Evolutionary conservation across 2,797 vertebrate species (phyloP).

Genomic region (Lithobates sylvaticus): DNA sequence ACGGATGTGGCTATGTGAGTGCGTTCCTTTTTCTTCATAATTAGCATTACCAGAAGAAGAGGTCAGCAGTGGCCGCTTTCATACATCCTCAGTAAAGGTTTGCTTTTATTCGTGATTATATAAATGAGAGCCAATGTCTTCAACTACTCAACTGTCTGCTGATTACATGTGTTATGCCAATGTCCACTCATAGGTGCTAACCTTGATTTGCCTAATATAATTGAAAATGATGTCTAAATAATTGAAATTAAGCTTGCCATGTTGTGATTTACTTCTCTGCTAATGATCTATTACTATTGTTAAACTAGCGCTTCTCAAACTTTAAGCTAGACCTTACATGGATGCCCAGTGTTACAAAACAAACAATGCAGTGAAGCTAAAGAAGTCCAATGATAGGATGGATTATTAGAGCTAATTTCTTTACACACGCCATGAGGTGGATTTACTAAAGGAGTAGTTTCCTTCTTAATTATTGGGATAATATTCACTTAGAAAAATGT

Average conservation of each 20-base stretch:
- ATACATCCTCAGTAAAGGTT: not conserved
- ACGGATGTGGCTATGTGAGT: no score
- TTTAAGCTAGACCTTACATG: not conserved
- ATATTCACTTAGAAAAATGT: no score
- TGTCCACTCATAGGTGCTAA: conserved; percentile 14
- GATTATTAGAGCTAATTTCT: no score
- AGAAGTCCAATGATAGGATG: not conserved
- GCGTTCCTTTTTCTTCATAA: no score
- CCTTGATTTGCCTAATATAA: not conserved
- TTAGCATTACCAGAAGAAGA: no score
- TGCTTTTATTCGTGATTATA: not conserved
- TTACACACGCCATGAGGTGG: no score
- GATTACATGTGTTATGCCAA: not conserved
- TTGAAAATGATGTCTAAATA: conserved; percentile 15
- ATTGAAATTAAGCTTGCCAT: conserved; percentile 9
- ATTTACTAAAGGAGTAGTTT: no score
- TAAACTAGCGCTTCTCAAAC: conserved; percentile 4
- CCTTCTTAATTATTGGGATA: no score
- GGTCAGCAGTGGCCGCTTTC: not conserved
- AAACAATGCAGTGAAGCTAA: no score
- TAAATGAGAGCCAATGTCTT: not conserved
- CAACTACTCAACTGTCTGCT: not conserved
- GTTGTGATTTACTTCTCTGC: not conserved
- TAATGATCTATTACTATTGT: not conserved
- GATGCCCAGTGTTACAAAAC: not conserved